phyloP scores from a whole-genome alignment of 2,113 vertebrate genomes.

The Oxygymnocypris stewartii region DNA sequence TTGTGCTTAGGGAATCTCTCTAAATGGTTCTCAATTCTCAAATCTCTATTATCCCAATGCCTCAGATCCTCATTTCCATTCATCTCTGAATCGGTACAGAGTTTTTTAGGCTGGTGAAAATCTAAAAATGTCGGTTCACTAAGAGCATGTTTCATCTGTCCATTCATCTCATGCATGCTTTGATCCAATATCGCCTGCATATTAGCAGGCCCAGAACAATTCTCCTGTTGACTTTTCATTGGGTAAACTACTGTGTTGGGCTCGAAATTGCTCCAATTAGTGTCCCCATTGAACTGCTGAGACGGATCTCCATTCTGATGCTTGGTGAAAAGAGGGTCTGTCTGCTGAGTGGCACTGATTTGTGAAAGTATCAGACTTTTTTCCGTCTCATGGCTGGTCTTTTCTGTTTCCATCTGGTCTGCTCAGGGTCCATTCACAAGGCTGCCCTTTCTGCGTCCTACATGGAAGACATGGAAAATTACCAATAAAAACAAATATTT shows the following conservation, averaged over 20 bases:
- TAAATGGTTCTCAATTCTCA: constrained; percentile 64
- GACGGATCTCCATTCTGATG: constrained; percentile 85
- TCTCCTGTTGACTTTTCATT: constrained; percentile 78
- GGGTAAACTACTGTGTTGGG: constrained; percentile 69
- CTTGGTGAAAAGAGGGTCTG: constrained; percentile 74
- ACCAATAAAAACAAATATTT: not conserved
- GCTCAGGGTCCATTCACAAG: constrained; percentile 93
- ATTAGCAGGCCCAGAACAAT: constrained; percentile 71
- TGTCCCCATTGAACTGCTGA: constrained; percentile 81
- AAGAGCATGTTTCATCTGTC: constrained; percentile 84
- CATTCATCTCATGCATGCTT: constrained; percentile 81
- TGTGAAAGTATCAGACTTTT: constrained; percentile 86
- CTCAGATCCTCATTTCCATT: constrained; percentile 74
- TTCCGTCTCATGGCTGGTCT: constrained; percentile 90
- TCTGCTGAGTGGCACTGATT: constrained; percentile 76
- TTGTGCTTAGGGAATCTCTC: constrained; percentile 70
- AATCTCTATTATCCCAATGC: constrained; percentile 64
- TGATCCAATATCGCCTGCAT: constrained; percentile 75
- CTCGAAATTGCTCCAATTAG: constrained; percentile 76
- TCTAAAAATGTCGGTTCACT: constrained; percentile 78
- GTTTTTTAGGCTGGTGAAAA: constrained; percentile 81
- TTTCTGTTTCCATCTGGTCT: constrained; percentile 99
- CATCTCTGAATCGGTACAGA: constrained; percentile 76
- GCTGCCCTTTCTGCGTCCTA: constrained; percentile 84
- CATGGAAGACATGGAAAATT: constrained; percentile 21